A percentile compares a stretch with the other conserved stretches of the same genome.
phyloP scores from a whole-genome alignment of 2,888 invertebrate genomes.

The Drosophila prolongata region DNA sequence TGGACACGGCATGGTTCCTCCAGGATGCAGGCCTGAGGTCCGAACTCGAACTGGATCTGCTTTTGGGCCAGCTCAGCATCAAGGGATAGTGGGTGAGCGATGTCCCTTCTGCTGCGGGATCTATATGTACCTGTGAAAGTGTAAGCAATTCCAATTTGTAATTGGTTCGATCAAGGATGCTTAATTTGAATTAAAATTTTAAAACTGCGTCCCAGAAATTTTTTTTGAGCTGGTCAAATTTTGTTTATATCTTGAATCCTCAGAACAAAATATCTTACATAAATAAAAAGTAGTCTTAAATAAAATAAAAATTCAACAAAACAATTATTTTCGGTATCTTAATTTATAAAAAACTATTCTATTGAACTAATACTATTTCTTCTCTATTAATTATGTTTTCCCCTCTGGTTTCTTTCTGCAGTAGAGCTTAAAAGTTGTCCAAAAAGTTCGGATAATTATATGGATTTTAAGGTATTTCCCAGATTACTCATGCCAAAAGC shows the following conservation, averaged over 20 bases:
- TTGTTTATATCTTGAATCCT: too few species aligned
- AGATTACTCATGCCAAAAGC: constrained; percentile 37
- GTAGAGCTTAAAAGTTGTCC: neutral
- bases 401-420: neutral
- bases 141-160: neutral
- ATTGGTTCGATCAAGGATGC: too few species aligned
- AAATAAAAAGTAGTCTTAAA: too few species aligned
- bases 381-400: neutral
- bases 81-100: constrained; percentile 84
- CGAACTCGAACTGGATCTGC: constrained; percentile 90
- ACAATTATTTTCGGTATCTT: too few species aligned
- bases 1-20: constrained; percentile 89
- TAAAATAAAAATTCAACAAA: too few species aligned
- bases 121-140: constrained; percentile 88
- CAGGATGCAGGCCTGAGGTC: constrained; percentile 91
- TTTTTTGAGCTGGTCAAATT: too few species aligned
- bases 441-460: neutral
- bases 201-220: too few species aligned
- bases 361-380: neutral
- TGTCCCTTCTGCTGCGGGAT: constrained; percentile 87
- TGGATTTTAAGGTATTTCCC: constrained; percentile 35
- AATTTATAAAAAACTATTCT: too few species aligned
- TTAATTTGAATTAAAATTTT: too few species aligned
- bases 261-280: too few species aligned
- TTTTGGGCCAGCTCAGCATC: constrained; percentile 92